Percentiles rank a stretch among this genome's conserved stretches.
Conservation (phyloP, 2,797 vertebrate genomes). For the Natrix natrix region DNA sequence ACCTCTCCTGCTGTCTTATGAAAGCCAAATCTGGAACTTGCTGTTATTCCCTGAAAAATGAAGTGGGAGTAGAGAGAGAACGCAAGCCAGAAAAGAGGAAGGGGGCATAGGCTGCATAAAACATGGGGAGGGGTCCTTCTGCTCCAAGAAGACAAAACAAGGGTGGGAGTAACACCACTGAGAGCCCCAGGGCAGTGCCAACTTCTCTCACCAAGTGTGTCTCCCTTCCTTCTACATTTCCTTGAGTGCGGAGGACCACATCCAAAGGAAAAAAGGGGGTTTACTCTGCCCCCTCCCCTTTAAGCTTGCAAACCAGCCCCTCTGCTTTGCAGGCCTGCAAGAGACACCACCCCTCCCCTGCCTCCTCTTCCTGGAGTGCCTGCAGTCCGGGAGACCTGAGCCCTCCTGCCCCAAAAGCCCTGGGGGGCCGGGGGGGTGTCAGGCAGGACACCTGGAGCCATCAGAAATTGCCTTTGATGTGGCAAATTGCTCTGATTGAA, state of each 20-base stretch:
- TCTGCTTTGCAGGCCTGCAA: not conserved
- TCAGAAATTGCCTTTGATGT: not conserved
- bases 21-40: slow-evolving; percentile 24
- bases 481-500: not conserved
- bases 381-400: not conserved
- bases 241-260: not conserved
- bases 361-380: not conserved
- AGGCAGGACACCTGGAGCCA: not conserved
- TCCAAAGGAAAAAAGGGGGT: not conserved
- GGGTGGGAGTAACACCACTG: slow-evolving; percentile 27
- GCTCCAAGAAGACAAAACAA: slow-evolving; percentile 8
- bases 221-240: not conserved
- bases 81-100: not conserved
- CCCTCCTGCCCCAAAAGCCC: not conserved
- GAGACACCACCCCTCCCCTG: not conserved
- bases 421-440: not conserved
- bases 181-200: slow-evolving; percentile 45
- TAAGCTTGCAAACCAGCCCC: not conserved
- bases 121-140: not conserved
- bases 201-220: not conserved
- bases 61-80: slow-evolving; percentile 38
- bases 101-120: slow-evolving; percentile 28
- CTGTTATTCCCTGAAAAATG: slow-evolving; percentile 56
- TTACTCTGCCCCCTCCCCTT: not conserved
- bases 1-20: slow-evolving; percentile 47